Percentiles rank a stretch among this genome's conserved stretches.
Conservation (phyloP, 2,113 vertebrate species). For the Seriola dumerili region DNA sequence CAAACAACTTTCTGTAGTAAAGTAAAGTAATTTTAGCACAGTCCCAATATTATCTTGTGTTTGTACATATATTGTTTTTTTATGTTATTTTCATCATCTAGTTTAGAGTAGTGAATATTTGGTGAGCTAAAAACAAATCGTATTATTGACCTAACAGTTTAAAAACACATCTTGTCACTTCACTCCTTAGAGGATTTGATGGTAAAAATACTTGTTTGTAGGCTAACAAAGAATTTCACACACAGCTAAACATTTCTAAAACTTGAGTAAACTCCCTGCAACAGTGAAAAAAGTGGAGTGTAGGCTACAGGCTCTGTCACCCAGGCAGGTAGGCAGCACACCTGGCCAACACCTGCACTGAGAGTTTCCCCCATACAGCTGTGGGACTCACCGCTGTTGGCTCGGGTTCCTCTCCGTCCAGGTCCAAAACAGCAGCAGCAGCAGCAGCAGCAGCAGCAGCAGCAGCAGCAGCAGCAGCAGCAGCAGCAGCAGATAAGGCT, state of each 20-base stretch:
- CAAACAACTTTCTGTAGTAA: background rate
- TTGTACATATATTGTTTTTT: too few species aligned
- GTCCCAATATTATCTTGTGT: background rate
- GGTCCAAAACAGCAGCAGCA: constrained; percentile 75
- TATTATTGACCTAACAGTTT: too few species aligned
- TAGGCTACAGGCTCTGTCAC: too few species aligned
- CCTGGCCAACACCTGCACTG: constrained; percentile 22
- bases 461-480: constrained; percentile 61
- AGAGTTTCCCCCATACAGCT: constrained; percentile 10
- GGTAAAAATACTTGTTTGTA: background rate
- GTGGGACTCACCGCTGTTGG: constrained; percentile 76
- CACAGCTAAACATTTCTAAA: background rate
- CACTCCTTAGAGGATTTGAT: background rate
- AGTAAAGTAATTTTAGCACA: background rate
- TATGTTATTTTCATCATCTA: too few species aligned
- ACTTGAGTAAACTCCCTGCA: background rate
- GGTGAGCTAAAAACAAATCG: too few species aligned
- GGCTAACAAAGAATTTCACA: too few species aligned
- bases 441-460: constrained; percentile 54
- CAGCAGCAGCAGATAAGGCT: constrained; percentile 71
- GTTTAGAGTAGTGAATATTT: too few species aligned
- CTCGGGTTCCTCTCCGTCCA: constrained; percentile 64
- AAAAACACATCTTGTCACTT: too few species aligned
- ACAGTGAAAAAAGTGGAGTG: background rate
- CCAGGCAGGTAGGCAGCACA: constrained; percentile 15